Evolutionary conservation across 2,888 invertebrate genomes (phyloP).

Genomic region (Ommatoiulus sabulosus): DNA sequence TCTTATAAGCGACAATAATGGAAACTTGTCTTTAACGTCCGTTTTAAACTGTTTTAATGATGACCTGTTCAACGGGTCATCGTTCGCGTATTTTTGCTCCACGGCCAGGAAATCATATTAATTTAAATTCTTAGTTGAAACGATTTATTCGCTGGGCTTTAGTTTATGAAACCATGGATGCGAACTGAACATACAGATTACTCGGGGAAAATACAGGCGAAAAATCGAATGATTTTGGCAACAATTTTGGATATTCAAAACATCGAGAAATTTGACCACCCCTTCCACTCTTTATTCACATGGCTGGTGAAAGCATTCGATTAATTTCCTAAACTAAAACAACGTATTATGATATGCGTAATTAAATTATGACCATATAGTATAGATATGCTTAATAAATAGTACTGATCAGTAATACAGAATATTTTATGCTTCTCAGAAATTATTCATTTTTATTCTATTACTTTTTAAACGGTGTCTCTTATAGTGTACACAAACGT

Average conservation of each 20-base stretch:
- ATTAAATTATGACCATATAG: slow-evolving; percentile 24
- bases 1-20: background rate
- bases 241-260: too few species aligned
- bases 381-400: slow-evolving; percentile 24
- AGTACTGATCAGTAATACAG: background rate
- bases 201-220: too few species aligned
- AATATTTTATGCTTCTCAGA: background rate
- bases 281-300: too few species aligned
- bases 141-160: background rate
- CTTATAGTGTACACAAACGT: background rate
- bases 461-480: background rate
- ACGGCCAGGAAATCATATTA: background rate
- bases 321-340: background rate
- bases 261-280: too few species aligned
- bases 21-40: background rate
- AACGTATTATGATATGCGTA: background rate
- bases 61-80: background rate
- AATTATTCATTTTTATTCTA: background rate
- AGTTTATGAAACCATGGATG: background rate
- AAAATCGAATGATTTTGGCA: too few species aligned
- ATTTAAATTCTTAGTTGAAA: background rate
- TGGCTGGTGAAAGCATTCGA: too few species aligned
- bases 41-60: background rate
- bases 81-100: background rate
- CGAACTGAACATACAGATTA: background rate